Base-by-base conservation (phyloP, 2,113 vertebrate genomes). In the Globicephala melas region DNA sequence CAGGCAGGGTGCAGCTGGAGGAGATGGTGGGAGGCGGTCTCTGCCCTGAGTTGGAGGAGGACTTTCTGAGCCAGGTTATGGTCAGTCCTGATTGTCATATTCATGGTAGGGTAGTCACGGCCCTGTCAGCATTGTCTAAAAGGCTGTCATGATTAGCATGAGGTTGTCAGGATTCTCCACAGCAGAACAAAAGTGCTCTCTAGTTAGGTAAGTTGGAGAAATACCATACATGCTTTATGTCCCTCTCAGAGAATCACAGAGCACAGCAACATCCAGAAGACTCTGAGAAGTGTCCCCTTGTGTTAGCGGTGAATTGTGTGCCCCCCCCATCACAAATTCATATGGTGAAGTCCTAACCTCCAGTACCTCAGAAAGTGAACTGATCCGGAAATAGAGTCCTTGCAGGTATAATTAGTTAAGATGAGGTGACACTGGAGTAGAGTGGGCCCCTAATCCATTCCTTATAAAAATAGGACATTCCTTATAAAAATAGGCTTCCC, bases 341-440 rank as follows among this genome's bases (percentile, higher is more conserved):
- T 73, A 33, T 62, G 28, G 62, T 93, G 93, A 94, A 47, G 25
- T 65, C 38, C 58, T 93, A 70, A 60, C 8, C 31, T 5, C 10
- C 15, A 36, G 31, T 33, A 62, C 31, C 31, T 67, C 82, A 80
- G 33, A 83, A 71, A 31, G 6, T 76, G 26, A 84, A 55, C 38
- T 91, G 71, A 85, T 47, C 94, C 62, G 36, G 70, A 83, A 94
- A 80, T 53, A 95, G 47, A 23, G 21, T 28, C 76, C 36, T 31
- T 55, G 1, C 5, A 50, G 23, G 58, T 80, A 68, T 55, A 67
- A 68, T 84, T 26, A 80, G 18, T 91, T 90, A 70, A 33, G 13
- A 67, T 60, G n/a, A 83, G 7, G 1, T 91, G 62, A 71, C 50
- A 50, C 6, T 36, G 23, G 38, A 41, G 1, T 38, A 80, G 23